These are phyloP conservation scores for Drosophila neocordata DNA, from an alignment of 1,140 invertebrate genomes.

Conservation along the genomic window DNA sequence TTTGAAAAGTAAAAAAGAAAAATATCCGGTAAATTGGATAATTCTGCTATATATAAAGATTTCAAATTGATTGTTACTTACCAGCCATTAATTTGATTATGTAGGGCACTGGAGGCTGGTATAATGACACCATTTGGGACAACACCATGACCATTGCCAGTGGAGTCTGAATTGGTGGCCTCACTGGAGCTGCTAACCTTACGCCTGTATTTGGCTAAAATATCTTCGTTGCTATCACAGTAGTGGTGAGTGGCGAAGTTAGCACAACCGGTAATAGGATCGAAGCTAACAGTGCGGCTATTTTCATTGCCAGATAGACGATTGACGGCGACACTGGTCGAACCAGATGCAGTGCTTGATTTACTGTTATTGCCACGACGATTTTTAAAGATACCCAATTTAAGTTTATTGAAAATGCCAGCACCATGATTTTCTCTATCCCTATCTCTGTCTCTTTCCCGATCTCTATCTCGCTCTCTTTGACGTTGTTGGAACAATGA, in stretches of 20 bases:
- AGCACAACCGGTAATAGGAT: slow-evolving; percentile 50
- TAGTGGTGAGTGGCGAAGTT: slow-evolving; percentile 44
- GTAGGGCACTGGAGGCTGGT: slow-evolving; percentile 9
- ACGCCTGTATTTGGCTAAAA: slow-evolving; percentile 96
- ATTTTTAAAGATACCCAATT: slow-evolving; percentile 86
- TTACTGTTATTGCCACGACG: slow-evolving; percentile 84
- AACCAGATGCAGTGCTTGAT: slow-evolving; percentile 32
- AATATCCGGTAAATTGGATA: too few species aligned
- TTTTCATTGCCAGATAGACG: slow-evolving; percentile 15
- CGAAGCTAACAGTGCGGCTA: slow-evolving; percentile 71
- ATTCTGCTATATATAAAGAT: too few species aligned
- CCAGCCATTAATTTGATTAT: slow-evolving; percentile 55
- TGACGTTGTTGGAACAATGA: slow-evolving; percentile 15
- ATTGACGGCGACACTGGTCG: neutral
- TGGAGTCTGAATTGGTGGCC: slow-evolving; percentile 83
- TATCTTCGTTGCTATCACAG: slow-evolving; percentile 89
- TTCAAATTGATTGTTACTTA: slow-evolving; percentile 28
- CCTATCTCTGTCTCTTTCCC: slow-evolving; percentile 13
- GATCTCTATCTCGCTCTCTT: slow-evolving; percentile 29
- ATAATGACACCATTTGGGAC: neutral
- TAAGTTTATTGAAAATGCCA: slow-evolving; percentile 87
- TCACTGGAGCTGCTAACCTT: slow-evolving; percentile 88
- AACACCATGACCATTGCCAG: slow-evolving; percentile 63
- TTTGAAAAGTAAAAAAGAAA: neutral
- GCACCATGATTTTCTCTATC: slow-evolving; percentile 48